Base-by-base conservation (phyloP, 2,888 invertebrate genomes). In the Tenthredo scrophulariae region DNA sequence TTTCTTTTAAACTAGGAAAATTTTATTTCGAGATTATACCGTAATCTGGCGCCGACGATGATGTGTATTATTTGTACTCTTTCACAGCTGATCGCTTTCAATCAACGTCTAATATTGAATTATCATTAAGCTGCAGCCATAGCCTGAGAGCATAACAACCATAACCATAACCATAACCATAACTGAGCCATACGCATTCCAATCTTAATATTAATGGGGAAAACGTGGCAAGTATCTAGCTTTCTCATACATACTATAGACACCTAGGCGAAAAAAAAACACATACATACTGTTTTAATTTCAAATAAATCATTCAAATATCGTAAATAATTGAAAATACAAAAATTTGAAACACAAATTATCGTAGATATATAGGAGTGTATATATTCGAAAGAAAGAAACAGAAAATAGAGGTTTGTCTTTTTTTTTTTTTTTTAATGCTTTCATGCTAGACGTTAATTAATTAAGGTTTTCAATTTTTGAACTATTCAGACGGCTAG, bases 81-180 rank as follows among this genome's bases (percentile, higher is more conserved):
- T 29, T 33, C 50, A 50, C 77, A 77, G 77, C 77, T 77, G 77
- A 29, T 46, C 50, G 29, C 50, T 77, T 77, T 77, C 77, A 77
- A 77, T 77, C 77, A 77, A 77, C 77, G 46, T 77, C 77, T 50
- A 50, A 77, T 77, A 54, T 77, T 50, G 77, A 77, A 54, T 77
- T 77, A 77, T 77, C 77, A 77, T 54, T 54, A 50, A 22, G 77
- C 50, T 26, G 77, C 54, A 15, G 77, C 33, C 37, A 40, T 72
- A 43, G 22, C 70, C 43, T n/a, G 6, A 54, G 7, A 54, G 54
- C 54, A 67, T 33, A 67, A 67, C 67, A n/a, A 67, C 26, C 15
- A 67, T 13, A 50, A 50, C 13, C 50, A 77, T 77, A 50, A 29
- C 46, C 18, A 50, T 50, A 46, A 75, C 37, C 37, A 37, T 37